Percentiles rank a stretch among this genome's conserved stretches.
phyloP scores from a whole-genome alignment of 2,888 invertebrate species.

The Perizoma affinitatum region DNA sequence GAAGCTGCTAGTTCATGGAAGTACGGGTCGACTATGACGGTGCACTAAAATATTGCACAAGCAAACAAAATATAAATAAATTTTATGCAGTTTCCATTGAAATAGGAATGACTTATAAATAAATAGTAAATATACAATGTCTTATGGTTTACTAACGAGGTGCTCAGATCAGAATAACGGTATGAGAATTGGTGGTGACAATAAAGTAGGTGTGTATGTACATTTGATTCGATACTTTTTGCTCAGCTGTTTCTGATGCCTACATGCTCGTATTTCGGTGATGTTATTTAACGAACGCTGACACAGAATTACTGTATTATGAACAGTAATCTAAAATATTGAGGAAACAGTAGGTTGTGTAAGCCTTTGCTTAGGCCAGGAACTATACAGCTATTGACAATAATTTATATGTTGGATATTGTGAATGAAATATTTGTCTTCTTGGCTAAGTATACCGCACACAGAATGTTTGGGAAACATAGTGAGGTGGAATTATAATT shows the following conservation, averaged over 20 bases:
- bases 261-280: conserved; percentile 25
- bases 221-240: conserved; percentile 1
- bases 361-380: conserved; percentile 29
- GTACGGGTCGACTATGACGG: too few species aligned
- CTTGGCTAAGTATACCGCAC: conserved; percentile 1
- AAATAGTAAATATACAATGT: too few species aligned
- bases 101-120: too few species aligned
- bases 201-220: too few species aligned
- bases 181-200: too few species aligned
- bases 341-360: conserved; percentile 28
- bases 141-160: too few species aligned
- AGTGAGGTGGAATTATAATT: background rate
- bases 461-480: background rate
- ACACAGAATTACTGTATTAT: conserved; percentile 34
- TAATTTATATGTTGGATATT: conserved; percentile 29
- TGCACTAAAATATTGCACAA: too few species aligned
- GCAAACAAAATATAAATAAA: too few species aligned
- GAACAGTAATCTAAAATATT: conserved; percentile 33
- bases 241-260: conserved; percentile 22
- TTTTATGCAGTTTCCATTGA: too few species aligned
- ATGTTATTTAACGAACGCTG: conserved; percentile 34
- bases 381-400: conserved; percentile 26
- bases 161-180: too few species aligned
- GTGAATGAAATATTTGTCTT: conserved; percentile 22
- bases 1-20: too few species aligned